These are phyloP conservation scores for Ptychochromis oligacanthus DNA, from an alignment of 2,113 vertebrate genomes.

Conservation along the genomic window DNA sequence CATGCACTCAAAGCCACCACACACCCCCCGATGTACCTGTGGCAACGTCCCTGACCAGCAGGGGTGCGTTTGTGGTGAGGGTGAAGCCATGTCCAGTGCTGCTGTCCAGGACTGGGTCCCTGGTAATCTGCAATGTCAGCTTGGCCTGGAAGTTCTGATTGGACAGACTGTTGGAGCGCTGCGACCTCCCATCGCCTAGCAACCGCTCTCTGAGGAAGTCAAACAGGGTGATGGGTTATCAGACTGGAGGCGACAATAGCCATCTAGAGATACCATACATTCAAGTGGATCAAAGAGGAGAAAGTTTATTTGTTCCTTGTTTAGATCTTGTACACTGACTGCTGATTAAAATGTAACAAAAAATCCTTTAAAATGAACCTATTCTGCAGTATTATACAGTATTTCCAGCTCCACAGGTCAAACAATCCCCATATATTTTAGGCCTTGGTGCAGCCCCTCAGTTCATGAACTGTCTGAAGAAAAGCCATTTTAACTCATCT, in stretches of 20 bases:
- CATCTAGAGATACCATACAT: background rate
- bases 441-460: background rate
- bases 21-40: conserved; percentile 79
- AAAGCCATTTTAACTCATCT: background rate
- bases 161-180: conserved; percentile 73
- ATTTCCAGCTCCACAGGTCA: background rate
- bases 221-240: conserved; percentile 44
- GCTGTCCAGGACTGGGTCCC: conserved; percentile 86
- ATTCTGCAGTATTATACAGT: background rate
- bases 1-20: background rate
- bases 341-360: background rate
- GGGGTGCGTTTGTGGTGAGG: conserved; percentile 85
- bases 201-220: conserved; percentile 81
- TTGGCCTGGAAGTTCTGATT: conserved; percentile 83
- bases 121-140: conserved; percentile 86
- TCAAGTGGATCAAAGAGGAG: background rate
- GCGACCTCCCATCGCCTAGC: conserved; percentile 78
- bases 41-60: conserved; percentile 89
- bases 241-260: background rate
- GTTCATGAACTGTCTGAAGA: background rate
- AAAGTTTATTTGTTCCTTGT: background rate
- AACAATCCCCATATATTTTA: background rate
- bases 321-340: background rate
- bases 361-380: background rate
- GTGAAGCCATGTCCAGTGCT: conserved; percentile 87